These are phyloP conservation scores for Allophyes oxyacanthae DNA, from an alignment of 2,888 invertebrate species.

Conservation along the genomic window DNA sequence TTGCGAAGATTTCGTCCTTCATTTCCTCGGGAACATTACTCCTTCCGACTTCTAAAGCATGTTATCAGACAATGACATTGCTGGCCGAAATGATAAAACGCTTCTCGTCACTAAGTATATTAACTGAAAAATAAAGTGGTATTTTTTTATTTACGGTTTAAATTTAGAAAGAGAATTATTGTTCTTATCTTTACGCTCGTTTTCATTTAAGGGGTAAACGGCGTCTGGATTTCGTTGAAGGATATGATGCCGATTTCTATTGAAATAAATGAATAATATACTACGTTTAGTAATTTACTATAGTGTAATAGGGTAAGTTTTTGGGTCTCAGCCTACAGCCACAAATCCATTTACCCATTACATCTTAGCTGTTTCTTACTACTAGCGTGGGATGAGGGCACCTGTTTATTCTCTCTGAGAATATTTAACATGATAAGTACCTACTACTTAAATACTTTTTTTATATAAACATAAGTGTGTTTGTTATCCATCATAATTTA, in stretches of 20 bases:
- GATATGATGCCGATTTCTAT: too few species aligned
- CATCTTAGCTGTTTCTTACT: slow-evolving; percentile 35
- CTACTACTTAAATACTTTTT: too few species aligned
- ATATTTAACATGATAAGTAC: slow-evolving; percentile 9
- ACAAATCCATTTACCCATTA: slow-evolving; percentile 36
- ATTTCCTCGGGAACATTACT: slow-evolving; percentile 78
- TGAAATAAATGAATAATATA: too few species aligned
- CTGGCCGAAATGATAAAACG: slow-evolving; percentile 62
- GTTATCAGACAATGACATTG: slow-evolving; percentile 73
- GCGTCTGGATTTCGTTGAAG: too few species aligned
- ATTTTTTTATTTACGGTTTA: slow-evolving; percentile 40
- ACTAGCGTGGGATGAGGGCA: slow-evolving; percentile 39
- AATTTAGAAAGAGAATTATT: slow-evolving; percentile 40
- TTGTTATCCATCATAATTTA: too few species aligned
- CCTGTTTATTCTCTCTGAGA: slow-evolving; percentile 30
- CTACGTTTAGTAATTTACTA: slow-evolving; percentile 9
- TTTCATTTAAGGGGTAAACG: slow-evolving; percentile 30
- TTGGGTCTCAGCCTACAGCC: slow-evolving; percentile 42
- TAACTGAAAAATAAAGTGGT: slow-evolving; percentile 47
- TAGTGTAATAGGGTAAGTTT: slow-evolving; percentile 15
- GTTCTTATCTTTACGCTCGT: slow-evolving; percentile 45
- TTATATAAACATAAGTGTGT: too few species aligned
- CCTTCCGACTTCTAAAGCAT: slow-evolving; percentile 71
- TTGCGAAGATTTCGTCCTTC: slow-evolving; percentile 71
- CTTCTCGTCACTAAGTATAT: slow-evolving; percentile 52